Evolutionary conservation across 2,797 vertebrate genomes (phyloP).

Genomic region (Rhyacichthys aspro): DNA sequence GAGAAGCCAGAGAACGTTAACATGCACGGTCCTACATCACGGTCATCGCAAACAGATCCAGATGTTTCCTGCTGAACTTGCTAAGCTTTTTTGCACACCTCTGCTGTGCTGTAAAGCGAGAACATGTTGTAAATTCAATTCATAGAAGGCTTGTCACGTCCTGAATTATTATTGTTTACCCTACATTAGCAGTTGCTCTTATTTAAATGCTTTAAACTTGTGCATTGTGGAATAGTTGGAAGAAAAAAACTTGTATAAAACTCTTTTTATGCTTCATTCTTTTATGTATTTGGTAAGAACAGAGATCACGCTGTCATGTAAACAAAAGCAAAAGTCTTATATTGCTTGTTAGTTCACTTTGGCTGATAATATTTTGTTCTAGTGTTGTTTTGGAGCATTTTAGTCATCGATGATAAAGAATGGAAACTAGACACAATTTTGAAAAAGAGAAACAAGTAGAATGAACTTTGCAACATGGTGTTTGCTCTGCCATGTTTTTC

Average conservation of each 20-base stretch:
- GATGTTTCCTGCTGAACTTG: constrained; percentile 71
- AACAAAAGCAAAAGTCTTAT: too few relatives aligned
- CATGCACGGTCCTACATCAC: constrained; percentile 40
- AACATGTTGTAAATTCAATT: constrained; percentile 45
- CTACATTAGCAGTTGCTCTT: constrained; percentile 13
- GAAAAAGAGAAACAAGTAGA: too few relatives aligned
- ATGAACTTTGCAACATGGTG: too few relatives aligned
- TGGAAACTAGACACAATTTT: too few relatives aligned
- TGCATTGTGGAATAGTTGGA: background rate
- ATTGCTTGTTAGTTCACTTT: too few relatives aligned
- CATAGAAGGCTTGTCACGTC: constrained; percentile 23
- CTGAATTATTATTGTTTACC: constrained; percentile 29
- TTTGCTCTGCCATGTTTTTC: constrained; percentile 8
- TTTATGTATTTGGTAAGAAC: too few relatives aligned
- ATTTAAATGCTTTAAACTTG: background rate
- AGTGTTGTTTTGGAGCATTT: too few relatives aligned
- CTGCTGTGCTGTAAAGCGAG: constrained; percentile 46
- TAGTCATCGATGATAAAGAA: too few relatives aligned
- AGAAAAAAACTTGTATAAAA: background rate
- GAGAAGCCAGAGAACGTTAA: constrained; percentile 50
- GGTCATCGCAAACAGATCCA: constrained; percentile 60
- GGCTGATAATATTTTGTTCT: too few relatives aligned
- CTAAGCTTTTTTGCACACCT: constrained; percentile 29
- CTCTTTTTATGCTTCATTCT: background rate
- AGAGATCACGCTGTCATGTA: too few relatives aligned